Percentiles rank a stretch among this genome's conserved stretches.
phyloP scores from a whole-genome alignment of 2,797 vertebrate species.

The Oryzias dopingdopingensis region DNA sequence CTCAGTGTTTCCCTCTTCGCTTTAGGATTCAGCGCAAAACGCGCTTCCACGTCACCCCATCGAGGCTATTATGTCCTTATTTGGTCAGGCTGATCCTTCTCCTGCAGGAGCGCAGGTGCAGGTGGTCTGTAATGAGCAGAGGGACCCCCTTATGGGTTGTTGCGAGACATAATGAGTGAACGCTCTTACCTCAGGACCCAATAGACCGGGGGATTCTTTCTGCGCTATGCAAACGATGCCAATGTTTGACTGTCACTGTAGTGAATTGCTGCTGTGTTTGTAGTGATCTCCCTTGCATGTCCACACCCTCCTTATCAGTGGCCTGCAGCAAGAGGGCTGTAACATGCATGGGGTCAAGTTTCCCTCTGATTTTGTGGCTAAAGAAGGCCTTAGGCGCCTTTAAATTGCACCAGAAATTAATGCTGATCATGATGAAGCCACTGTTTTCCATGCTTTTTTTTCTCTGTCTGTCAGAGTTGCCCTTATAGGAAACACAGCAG shows the following conservation, averaged over 20 bases:
- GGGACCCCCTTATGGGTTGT: conserved; percentile 17
- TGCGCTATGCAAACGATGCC: conserved; percentile 1
- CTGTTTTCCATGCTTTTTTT: conserved; percentile 31
- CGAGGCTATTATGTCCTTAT: conserved; percentile 64
- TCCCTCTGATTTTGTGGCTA: conserved; percentile 5
- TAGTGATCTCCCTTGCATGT: conserved; percentile 41
- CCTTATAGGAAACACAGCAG: conserved; percentile 31
- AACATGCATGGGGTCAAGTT: conserved; percentile 49
- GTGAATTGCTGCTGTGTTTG: conserved; percentile 6
- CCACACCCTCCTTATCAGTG: conserved; percentile 55
- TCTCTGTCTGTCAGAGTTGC: conserved; percentile 38
- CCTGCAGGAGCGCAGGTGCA: conserved; percentile 61
- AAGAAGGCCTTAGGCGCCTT: conserved; percentile 18
- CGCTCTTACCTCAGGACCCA: conserved; percentile 1
- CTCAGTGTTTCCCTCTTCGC: conserved; percentile 29
- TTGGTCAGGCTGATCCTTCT: conserved; percentile 50
- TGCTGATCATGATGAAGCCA: conserved; percentile 14
- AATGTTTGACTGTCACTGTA: conserved; percentile 2
- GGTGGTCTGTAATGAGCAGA: conserved; percentile 49
- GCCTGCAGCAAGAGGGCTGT: conserved; percentile 21
- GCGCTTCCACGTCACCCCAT: conserved; percentile 54
- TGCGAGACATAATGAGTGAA: conserved; percentile 33
- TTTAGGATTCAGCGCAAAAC: conserved; percentile 22
- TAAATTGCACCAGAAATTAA: not conserved
- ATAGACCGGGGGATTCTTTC: not conserved